Evolutionary conservation across 2,113 vertebrate genomes (phyloP).

Genomic region (Prionailurus viverrinus): DNA sequence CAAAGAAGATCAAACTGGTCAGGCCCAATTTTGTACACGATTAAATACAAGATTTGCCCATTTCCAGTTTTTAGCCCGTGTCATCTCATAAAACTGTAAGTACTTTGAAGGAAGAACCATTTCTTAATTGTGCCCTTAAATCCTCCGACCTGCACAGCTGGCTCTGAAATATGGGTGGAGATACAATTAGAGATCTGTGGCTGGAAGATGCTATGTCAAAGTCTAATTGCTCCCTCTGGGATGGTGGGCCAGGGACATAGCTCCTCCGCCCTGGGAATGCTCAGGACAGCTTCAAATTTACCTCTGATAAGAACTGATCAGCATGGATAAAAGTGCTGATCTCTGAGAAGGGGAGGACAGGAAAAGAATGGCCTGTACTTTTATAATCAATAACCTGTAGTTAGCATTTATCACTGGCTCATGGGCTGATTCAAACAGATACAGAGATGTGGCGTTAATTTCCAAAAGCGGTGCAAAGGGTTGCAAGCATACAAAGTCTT

Average conservation of each 20-base stretch:
- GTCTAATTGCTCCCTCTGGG: neutral
- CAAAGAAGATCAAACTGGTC: conserved; percentile 20
- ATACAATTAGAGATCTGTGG: conserved; percentile 36
- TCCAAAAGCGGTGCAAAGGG: neutral
- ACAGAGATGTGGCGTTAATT: neutral
- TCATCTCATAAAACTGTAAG: conserved; percentile 52
- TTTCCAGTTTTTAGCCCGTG: neutral
- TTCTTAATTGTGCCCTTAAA: conserved; percentile 68
- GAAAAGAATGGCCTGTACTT: neutral
- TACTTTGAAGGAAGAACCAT: neutral
- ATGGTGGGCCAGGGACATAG: neutral
- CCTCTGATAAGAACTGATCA: neutral
- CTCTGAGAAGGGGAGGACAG: neutral
- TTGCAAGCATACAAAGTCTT: neutral
- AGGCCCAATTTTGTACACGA: neutral
- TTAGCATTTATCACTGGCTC: neutral
- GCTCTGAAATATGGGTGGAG: conserved; percentile 13
- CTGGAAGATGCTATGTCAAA: neutral
- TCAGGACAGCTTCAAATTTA: neutral
- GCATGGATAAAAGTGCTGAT: neutral
- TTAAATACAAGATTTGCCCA: conserved; percentile 48
- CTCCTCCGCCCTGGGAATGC: neutral
- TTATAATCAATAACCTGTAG: neutral
- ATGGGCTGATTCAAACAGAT: neutral
- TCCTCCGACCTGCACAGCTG: conserved; percentile 14